A percentile compares a stretch with the other conserved stretches of the same genome.
Evolutionary conservation across 2,888 invertebrate species (phyloP).

Genomic region (Ectobius pallidus): DNA sequence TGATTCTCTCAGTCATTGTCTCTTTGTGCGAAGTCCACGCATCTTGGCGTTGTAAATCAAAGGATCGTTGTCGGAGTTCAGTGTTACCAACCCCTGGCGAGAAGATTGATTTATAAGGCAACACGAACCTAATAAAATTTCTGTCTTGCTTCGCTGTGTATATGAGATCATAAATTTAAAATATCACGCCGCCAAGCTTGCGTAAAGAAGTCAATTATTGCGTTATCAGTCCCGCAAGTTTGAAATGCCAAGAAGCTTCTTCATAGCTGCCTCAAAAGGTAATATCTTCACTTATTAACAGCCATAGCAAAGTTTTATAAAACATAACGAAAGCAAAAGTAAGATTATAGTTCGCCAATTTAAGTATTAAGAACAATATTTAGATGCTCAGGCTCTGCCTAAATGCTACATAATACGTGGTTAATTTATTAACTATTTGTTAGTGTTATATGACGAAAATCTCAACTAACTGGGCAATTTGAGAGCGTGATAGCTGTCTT

Average conservation of each 20-base stretch:
- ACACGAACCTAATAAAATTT: constrained; percentile 4
- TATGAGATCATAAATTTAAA: background rate
- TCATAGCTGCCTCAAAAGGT: background rate
- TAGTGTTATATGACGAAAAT: no score
- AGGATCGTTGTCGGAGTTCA: no score
- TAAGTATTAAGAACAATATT: no score
- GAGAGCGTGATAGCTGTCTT: no score
- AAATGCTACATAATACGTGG: no score
- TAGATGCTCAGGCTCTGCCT: no score
- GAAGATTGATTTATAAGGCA: constrained; percentile 5
- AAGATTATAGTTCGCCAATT: background rate
- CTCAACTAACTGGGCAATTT: no score
- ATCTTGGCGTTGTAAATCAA: no score
- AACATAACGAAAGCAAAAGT: background rate
- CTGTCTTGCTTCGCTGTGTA: background rate
- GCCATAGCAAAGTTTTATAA: background rate
- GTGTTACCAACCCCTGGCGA: no score
- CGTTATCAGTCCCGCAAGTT: no score
- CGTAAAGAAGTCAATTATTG: background rate
- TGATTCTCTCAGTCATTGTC: background rate
- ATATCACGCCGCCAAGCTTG: background rate
- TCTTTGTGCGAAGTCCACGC: background rate
- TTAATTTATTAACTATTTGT: no score
- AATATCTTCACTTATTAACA: background rate
- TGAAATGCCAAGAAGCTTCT: no score